Percentiles rank a stretch among this genome's conserved stretches.
Evolutionary conservation across 2,113 vertebrate genomes (phyloP).

Genomic region (Numenius arquata): DNA sequence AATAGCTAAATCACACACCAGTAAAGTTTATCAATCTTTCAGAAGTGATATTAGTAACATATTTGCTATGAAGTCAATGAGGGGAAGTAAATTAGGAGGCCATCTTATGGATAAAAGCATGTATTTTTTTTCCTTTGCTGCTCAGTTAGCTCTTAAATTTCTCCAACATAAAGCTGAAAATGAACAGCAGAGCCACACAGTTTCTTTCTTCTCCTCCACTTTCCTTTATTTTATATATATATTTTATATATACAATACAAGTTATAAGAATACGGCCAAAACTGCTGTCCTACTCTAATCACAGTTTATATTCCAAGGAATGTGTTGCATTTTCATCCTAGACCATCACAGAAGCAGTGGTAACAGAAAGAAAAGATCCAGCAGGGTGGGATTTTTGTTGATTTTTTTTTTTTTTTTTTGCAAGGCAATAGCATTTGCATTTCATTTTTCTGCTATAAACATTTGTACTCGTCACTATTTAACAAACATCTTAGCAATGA

Average conservation of each 20-base stretch:
- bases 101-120: not conserved
- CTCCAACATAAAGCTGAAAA: not conserved
- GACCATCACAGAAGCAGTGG: not conserved
- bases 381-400: not conserved
- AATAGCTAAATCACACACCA: not conserved
- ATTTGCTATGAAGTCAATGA: not conserved
- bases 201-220: not conserved
- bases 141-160: not conserved
- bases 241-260: not conserved
- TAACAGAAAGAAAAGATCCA: not conserved
- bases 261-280: not conserved
- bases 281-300: too few species aligned
- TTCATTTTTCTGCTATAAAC: not conserved
- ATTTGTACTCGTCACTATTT: not conserved
- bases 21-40: not conserved
- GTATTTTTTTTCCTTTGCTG: not conserved
- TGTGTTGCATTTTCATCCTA: not conserved
- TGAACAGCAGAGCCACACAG: fast-evolving
- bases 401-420: not conserved
- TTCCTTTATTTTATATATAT: not conserved
- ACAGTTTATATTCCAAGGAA: not conserved
- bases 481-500: not conserved
- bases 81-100: not conserved
- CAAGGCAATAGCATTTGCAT: not conserved
- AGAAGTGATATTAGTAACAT: not conserved